These are phyloP conservation scores for Zosterops japonicus DNA, from an alignment of 2,113 vertebrate species.

Conservation along the genomic window DNA sequence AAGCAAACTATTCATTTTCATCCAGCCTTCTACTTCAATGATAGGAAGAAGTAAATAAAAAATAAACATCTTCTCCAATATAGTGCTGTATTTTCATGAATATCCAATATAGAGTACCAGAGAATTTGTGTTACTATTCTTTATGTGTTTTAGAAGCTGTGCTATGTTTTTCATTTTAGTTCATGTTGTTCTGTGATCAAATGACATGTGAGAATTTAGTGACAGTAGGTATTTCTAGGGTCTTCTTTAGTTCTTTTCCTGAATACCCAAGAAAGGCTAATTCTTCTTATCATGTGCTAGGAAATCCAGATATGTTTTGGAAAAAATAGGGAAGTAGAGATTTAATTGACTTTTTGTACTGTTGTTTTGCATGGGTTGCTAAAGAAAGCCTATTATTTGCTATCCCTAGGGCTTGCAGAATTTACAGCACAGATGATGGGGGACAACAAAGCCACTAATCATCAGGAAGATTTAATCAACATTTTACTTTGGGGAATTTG, in stretches of 20 bases:
- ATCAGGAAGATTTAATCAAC: constrained; percentile 14
- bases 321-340: neutral
- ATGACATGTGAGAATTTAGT: neutral
- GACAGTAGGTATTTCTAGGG: neutral
- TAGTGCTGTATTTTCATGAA: neutral
- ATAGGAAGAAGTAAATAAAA: neutral
- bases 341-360: neutral
- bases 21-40: neutral
- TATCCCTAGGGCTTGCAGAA: neutral
- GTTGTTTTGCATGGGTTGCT: neutral
- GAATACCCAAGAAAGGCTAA: neutral
- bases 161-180: neutral
- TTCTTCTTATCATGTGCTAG: neutral
- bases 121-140: neutral
- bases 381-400: neutral
- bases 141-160: neutral
- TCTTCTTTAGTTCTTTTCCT: neutral
- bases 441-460: neutral
- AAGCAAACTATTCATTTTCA: neutral
- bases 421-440: constrained; percentile 3
- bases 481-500: neutral
- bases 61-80: neutral
- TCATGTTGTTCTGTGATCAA: neutral
- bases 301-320: neutral
- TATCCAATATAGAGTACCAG: neutral